Conservation (phyloP, 2,888 invertebrate species). For the Nomada hirtipes region DNA sequence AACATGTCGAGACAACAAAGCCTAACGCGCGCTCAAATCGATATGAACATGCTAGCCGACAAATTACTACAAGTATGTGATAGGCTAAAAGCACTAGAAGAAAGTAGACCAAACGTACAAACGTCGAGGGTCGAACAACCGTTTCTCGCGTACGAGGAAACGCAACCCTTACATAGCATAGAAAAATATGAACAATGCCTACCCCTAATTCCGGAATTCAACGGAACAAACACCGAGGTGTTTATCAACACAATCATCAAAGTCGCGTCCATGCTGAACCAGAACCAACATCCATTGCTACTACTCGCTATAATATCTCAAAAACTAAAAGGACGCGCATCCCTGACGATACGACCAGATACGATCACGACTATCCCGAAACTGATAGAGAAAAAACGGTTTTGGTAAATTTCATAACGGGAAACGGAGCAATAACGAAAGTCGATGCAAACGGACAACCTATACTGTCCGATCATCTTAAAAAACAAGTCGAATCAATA, state of each 20-base stretch:
- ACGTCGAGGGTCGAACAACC: too few relatives aligned
- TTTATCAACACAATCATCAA: not conserved
- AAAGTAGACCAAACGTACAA: too few relatives aligned
- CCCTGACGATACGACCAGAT: slow-evolving; percentile 22
- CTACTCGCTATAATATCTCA: slow-evolving; percentile 17
- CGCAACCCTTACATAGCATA: too few relatives aligned
- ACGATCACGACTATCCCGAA: slow-evolving; percentile 13
- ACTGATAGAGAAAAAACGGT: slow-evolving; percentile 7
- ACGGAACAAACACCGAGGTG: too few relatives aligned
- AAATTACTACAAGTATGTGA: too few relatives aligned
- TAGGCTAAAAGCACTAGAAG: too few relatives aligned
- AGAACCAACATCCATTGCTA: not conserved
- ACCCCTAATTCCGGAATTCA: too few relatives aligned
- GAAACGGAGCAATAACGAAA: slow-evolving; percentile 6
- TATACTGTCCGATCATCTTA: slow-evolving; percentile 3
- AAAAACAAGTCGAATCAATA: not conserved
- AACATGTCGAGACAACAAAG: not conserved
- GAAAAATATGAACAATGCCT: too few relatives aligned
- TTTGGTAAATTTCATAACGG: slow-evolving; percentile 17
- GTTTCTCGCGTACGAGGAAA: too few relatives aligned
- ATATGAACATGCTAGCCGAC: too few relatives aligned
- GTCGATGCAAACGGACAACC: not conserved
- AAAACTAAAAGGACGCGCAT: slow-evolving; percentile 28
- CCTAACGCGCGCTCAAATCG: too few relatives aligned
- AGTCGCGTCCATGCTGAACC: slow-evolving; percentile 12